These are phyloP conservation scores for Auanema sp. DNA, from an alignment of 2,888 invertebrate species.

Conservation along the genomic window DNA sequence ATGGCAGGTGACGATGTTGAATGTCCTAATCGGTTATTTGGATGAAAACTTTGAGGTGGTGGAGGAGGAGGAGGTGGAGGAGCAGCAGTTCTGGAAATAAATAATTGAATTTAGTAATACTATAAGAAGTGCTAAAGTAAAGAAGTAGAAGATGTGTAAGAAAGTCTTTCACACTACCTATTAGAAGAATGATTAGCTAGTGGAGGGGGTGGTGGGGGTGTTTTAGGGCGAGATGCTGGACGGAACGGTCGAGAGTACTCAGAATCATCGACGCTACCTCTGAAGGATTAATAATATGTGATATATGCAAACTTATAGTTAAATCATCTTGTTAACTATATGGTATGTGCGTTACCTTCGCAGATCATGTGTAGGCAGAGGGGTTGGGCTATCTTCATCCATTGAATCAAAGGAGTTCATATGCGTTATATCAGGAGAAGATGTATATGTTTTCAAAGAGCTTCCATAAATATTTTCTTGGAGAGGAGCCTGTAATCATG, in stretches of 20 bases:
- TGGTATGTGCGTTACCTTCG: conserved; percentile 1
- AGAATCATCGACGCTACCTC: conserved; percentile 23
- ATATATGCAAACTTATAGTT: conserved; percentile 6
- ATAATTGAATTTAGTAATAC: not conserved
- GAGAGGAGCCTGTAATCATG: conserved; percentile 15
- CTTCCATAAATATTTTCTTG: conserved; percentile 29
- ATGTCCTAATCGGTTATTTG: conserved; percentile 13
- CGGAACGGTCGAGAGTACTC: conserved; percentile 54
- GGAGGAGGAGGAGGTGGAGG: conserved; percentile 26
- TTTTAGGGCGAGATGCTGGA: conserved; percentile 48
- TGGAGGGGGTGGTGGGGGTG: conserved; percentile 67
- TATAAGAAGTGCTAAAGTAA: too few relatives aligned
- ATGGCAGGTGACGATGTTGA: not conserved
- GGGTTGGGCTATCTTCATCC: conserved; percentile 37
- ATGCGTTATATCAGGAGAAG: conserved; percentile 33
- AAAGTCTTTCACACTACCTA: not conserved
- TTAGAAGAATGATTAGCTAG: conserved; percentile 6
- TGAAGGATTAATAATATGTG: conserved; percentile 15
- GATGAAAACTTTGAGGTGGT: conserved; percentile 11
- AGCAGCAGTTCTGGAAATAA: conserved; percentile 19
- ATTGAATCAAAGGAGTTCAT: conserved; percentile 42
- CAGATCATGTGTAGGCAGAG: conserved; percentile 20
- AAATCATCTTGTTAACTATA: not conserved
- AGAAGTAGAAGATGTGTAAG: conserved; percentile 1
- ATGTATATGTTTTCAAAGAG: conserved; percentile 30